Percentiles rank a stretch among this genome's conserved stretches.
These are phyloP conservation scores for Poecilia picta DNA, from an alignment of 2,797 vertebrate species.

Conservation along the genomic window DNA sequence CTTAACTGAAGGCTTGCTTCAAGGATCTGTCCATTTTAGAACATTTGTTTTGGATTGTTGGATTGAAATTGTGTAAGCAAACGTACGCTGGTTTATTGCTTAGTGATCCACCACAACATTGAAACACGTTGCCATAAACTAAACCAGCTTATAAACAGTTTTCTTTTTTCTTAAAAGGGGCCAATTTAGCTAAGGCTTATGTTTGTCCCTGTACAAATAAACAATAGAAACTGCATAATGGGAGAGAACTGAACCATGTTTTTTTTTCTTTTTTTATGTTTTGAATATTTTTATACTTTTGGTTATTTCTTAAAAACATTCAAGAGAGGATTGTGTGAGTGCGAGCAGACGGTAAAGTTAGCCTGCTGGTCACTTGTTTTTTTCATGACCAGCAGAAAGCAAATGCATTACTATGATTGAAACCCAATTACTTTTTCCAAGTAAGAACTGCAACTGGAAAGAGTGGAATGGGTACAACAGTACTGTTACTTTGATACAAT, in stretches of 20 bases:
- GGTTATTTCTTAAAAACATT: no score
- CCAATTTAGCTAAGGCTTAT: neutral
- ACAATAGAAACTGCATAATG: neutral
- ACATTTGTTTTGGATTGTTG: conserved; percentile 7
- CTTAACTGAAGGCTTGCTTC: conserved; percentile 42
- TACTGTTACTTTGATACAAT: no score
- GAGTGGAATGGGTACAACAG: no score
- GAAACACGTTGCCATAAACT: conserved; percentile 20
- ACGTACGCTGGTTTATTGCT: conserved; percentile 24
- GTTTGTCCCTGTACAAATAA: neutral
- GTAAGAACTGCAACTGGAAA: neutral
- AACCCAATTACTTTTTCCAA: neutral
- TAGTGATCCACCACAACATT: conserved; percentile 13
- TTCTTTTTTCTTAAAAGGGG: conserved; percentile 2
- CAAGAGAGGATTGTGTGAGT: no score
- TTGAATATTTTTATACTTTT: neutral
- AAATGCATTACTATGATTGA: neutral
- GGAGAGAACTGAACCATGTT: neutral
- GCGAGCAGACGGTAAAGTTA: no score
- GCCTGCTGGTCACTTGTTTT: no score
- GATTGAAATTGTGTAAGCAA: conserved; percentile 11
- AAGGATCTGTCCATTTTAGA: conserved; percentile 22
- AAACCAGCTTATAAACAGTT: conserved; percentile 29
- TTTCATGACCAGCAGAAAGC: neutral
- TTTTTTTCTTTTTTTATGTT: neutral